Evolutionary conservation across 2,888 invertebrate genomes (phyloP).

Genomic region (Xylota sylvarum): DNA sequence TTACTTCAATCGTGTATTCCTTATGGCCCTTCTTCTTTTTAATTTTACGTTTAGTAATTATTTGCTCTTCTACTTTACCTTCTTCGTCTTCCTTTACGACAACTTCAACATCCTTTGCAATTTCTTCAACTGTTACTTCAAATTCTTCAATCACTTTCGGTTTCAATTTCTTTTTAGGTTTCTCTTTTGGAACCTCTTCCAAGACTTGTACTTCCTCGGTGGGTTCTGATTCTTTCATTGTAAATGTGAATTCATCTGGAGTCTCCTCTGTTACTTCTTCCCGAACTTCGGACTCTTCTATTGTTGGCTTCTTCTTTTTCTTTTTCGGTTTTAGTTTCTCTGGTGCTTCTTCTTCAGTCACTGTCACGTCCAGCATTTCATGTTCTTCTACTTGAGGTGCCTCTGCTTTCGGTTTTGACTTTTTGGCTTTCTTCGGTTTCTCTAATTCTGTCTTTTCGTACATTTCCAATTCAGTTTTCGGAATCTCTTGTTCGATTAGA

Average conservation of each 20-base stretch:
- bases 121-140: conserved; percentile 74
- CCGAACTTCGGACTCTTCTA: conserved; percentile 11
- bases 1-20: conserved; percentile 85
- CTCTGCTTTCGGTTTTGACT: conserved; percentile 78
- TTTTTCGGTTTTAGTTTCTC: conserved; percentile 78
- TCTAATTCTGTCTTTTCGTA: conserved; percentile 84
- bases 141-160: conserved; percentile 40
- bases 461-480: conserved; percentile 84
- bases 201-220: conserved; percentile 34
- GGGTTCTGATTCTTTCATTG: conserved; percentile 45
- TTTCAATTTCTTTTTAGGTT: conserved; percentile 72
- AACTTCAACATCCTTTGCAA: conserved; percentile 80
- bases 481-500: conserved; percentile 83
- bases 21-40: conserved; percentile 85
- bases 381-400: conserved; percentile 76
- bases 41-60: conserved; percentile 85
- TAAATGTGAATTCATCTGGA: conserved; percentile 40
- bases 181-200: conserved; percentile 77
- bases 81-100: conserved; percentile 80
- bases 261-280: conserved; percentile 65
- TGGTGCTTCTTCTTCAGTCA: conserved; percentile 79
- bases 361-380: conserved; percentile 79
- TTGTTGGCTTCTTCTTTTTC: conserved; percentile 60
- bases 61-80: conserved; percentile 82
- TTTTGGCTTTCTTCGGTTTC: conserved; percentile 81